Percentiles rank a stretch among this genome's conserved stretches.
phyloP scores from a whole-genome alignment of 2,113 vertebrate genomes.

The Oenanthe oenanthe region DNA sequence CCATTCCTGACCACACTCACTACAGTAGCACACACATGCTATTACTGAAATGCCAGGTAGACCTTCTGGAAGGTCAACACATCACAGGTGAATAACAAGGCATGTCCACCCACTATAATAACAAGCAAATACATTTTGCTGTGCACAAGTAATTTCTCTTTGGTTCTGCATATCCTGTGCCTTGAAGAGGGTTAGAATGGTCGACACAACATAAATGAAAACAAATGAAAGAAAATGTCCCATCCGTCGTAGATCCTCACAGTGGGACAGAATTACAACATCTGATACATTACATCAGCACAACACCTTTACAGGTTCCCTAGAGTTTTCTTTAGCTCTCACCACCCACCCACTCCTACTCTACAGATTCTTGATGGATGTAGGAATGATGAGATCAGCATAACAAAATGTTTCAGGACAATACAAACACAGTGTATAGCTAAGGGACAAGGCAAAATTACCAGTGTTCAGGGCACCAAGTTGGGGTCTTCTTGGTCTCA shows the following conservation, averaged over 20 bases:
- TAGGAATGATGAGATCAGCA: not conserved
- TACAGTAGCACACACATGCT: not conserved
- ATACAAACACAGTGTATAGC: not conserved
- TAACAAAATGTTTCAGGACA: not conserved
- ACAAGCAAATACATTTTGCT: not conserved
- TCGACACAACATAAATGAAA: not conserved
- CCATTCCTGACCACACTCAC: conserved; percentile 4
- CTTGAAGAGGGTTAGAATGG: not conserved
- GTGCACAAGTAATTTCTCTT: not conserved
- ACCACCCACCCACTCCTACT: not conserved
- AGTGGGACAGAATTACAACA: not conserved
- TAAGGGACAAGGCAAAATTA: not conserved
- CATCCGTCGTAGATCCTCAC: not conserved
- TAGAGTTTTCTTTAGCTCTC: not conserved
- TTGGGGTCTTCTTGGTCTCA: not conserved
- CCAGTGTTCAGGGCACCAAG: not conserved
- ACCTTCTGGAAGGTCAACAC: conserved; percentile 42
- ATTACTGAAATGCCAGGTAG: conserved; percentile 20
- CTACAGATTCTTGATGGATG: not conserved
- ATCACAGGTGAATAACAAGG: conserved; percentile 2
- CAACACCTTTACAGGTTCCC: not conserved
- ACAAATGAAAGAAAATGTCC: not conserved
- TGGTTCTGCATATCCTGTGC: not conserved
- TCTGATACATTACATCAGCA: not conserved
- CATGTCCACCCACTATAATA: conserved; percentile 17